These are phyloP conservation scores for Brachyptera putata DNA, from an alignment of 2,888 invertebrate species.

Conservation along the genomic window DNA sequence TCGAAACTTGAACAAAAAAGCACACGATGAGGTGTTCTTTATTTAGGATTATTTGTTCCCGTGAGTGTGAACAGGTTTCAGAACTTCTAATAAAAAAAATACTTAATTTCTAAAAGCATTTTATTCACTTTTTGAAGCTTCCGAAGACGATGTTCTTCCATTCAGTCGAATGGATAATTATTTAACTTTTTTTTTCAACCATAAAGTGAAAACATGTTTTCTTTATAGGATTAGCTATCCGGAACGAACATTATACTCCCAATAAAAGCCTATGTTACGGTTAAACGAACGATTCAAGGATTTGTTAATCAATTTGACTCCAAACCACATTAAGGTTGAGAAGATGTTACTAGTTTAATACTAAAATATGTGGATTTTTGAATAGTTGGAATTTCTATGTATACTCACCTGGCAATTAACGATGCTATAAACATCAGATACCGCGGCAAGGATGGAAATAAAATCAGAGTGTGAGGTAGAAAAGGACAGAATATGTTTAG, in stretches of 20 bases:
- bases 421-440: too few relatives aligned
- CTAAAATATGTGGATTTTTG: neutral
- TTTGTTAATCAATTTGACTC: slow-evolving; percentile 10
- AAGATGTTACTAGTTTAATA: neutral
- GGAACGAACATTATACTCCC: slow-evolving; percentile 5
- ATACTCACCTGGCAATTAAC: too few relatives aligned
- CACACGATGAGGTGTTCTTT: too few relatives aligned
- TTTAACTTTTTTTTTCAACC: neutral
- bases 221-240: slow-evolving; percentile 14
- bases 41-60: too few relatives aligned
- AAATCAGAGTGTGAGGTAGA: too few relatives aligned
- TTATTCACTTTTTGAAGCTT: neutral
- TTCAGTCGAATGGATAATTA: slow-evolving; percentile 7
- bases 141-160: slow-evolving; percentile 4
- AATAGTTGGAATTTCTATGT: slow-evolving; percentile 4
- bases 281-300: slow-evolving; percentile 8
- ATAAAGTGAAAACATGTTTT: slow-evolving; percentile 18
- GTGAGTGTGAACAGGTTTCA: neutral
- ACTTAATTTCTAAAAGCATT: neutral
- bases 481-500: too few relatives aligned
- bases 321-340: neutral
- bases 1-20: too few relatives aligned
- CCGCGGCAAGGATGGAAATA: too few relatives aligned
- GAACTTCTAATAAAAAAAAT: neutral
- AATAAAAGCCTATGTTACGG: slow-evolving; percentile 6